Base-by-base conservation (phyloP, 2,797 vertebrate genomes). In the Scyliorhinus canicula region DNA sequence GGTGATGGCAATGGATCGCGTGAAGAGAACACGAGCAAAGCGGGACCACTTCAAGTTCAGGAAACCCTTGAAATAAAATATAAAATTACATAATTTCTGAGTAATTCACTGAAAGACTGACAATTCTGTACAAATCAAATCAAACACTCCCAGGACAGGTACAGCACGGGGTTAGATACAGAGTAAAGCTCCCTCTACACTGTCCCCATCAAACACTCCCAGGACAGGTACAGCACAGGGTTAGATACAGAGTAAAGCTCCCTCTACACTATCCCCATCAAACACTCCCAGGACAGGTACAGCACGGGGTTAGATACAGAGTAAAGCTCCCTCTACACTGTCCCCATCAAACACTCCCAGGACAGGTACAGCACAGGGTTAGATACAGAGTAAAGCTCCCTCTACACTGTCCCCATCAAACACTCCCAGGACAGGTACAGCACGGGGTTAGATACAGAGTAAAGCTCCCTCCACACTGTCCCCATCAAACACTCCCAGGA, bases 11-110 rank as follows among this genome's bases (percentile, higher is more conserved):
- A 99, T 98, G 65, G 98, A 99, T 95, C 98, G 98, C 0, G 99
- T 99, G 95, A 99, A 97, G 96, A 99, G 96, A 95, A 99, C 99
- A 11, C 98, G 97, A 0, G 98, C 98, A 57, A 99, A 99, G 6
- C 98, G 98, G 0, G 98, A 99, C 98, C 99, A 99, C 9, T 96
- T 97, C 12, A 99, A 97, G 96, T 99, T 98, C 95, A 99, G 97
- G 96, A 99, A 99, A 44, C 98, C 98, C 99, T 99, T 50, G 11
- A 69, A 55, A 28, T 19, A 67, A 47, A 93, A 93, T n/a, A 1
- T 86, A n/a, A 88, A 88, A 16, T 31, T 57, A n/a, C n/a, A 35
- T 57, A 1, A n/a, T 21, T 44, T 47, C 19, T 65, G 88, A 91
- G 57, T 26, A 44, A 19, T 65, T 91, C 79, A 40, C 21, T 28